Base-by-base conservation (phyloP, 1,140 invertebrate species). In the Maconellicoccus hirsutus region DNA sequence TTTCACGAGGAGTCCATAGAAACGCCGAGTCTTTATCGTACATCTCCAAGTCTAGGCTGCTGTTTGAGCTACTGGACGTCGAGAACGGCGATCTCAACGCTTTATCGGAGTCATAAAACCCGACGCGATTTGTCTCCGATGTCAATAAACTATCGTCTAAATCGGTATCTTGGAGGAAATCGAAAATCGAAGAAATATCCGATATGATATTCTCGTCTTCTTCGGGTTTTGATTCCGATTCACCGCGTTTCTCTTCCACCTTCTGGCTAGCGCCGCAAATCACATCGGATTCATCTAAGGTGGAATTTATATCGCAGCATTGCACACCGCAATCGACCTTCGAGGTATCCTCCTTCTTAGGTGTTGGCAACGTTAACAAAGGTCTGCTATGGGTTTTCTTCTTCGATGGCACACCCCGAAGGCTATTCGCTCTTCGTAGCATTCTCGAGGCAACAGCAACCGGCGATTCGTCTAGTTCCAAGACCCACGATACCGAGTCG, bases 401-500 rank as follows among this genome's bases (percentile, higher is more conserved):
- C 72, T 16, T 70, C 10, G 61, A 66, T 1, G 61, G 61, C 10
- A 66, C 71, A 10, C 59, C 59, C 16, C 74, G 72, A 14, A 76
- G 61, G 29, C 76, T 77, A 14, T 74, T 74, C 0, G 77, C 76
- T n/a, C 77, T 72, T 7, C 75, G 71, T 0, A 77, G 71, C 10
- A 78, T 70, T 16, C 76, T 70, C 1, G 77, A 76, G 16, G 74
- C 75, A 0, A 79, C 72, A 4, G 69, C 84, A 73, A 89, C 86
- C 0, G 86, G 84, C 6, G 84, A 83, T 74, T 91, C 89, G 74
- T 87, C 86, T 73, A 92, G 87, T 75, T 92, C 89, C 12, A 92
- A 78, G 1, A 91, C 89, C 85, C 88, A 93, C 71, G 89, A 90
- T 14, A 92, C 88, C 0, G 89, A 92, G 76, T 90, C 90, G 59